These are phyloP conservation scores for Drosophila nigritarsus DNA, from an alignment of 2,888 invertebrate genomes.

Conservation along the genomic window DNA sequence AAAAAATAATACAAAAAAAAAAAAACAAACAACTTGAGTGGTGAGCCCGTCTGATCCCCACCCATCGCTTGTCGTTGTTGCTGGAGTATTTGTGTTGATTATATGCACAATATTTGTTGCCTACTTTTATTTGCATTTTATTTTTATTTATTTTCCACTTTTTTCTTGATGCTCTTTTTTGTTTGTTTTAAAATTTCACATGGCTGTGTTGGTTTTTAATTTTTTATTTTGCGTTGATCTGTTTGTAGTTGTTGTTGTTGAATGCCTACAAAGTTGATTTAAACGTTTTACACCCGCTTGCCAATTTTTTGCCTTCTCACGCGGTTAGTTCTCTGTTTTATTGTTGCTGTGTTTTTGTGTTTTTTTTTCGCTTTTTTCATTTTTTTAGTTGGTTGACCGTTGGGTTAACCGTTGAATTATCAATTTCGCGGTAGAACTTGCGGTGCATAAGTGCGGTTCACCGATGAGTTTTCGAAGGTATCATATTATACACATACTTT, in stretches of 20 bases:
- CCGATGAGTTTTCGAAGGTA: constrained; percentile 83
- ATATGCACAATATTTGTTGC: constrained; percentile 57
- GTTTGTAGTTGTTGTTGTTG: constrained; percentile 7
- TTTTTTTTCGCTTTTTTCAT: constrained; percentile 43
- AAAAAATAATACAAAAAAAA: constrained; percentile 4
- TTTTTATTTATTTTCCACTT: constrained; percentile 23
- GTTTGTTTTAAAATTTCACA: constrained; percentile 43
- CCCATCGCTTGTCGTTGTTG: neutral
- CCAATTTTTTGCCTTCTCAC: constrained; percentile 45
- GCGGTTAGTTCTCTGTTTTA: constrained; percentile 37
- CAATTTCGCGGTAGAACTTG: constrained; percentile 84
- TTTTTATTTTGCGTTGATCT: neutral
- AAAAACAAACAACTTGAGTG: constrained; percentile 45
- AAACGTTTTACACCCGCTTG: constrained; percentile 66
- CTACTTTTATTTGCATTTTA: constrained; percentile 43
- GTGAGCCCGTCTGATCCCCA: constrained; percentile 16
- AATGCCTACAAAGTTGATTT: constrained; percentile 65
- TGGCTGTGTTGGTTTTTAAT: constrained; percentile 6
- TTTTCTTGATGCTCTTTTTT: constrained; percentile 28
- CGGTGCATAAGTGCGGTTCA: constrained; percentile 83
- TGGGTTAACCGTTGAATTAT: constrained; percentile 84
- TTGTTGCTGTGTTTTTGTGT: constrained; percentile 24
- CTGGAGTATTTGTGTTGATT: constrained; percentile 47
- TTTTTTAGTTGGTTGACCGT: constrained; percentile 66
- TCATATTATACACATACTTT: constrained; percentile 57